Percentiles rank a stretch among this genome's conserved stretches.
These are phyloP conservation scores for Bucorvus abyssinicus DNA, from an alignment of 2,797 vertebrate genomes.

Conservation along the genomic window DNA sequence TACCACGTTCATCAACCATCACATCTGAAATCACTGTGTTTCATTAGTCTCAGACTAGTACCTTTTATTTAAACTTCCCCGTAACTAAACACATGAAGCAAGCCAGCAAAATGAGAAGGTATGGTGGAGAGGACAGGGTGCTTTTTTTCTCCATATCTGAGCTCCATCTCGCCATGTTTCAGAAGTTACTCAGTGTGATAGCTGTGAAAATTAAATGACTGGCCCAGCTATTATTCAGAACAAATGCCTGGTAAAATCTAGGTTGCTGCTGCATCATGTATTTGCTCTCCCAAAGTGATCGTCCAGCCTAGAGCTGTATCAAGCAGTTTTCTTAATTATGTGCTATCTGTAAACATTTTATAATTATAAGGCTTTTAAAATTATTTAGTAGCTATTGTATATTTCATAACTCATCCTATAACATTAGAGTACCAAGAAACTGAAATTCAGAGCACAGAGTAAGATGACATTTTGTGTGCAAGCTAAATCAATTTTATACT, in stretches of 20 bases:
- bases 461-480: conserved; percentile 1
- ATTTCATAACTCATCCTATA: conserved; percentile 17
- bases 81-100: neutral
- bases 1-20: neutral
- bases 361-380: conserved; percentile 45
- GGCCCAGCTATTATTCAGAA: neutral
- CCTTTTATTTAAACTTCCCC: neutral
- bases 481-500: conserved; percentile 16
- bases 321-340: conserved; percentile 47
- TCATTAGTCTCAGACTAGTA: neutral
- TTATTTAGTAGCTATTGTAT: conserved; percentile 13
- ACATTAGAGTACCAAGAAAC: conserved; percentile 26
- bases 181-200: neutral
- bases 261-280: neutral
- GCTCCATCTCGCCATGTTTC: neutral
- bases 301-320: conserved; percentile 32
- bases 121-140: neutral
- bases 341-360: conserved; percentile 40
- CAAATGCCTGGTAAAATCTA: neutral
- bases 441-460: neutral
- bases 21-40: neutral
- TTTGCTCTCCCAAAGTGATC: neutral
- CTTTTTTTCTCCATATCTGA: neutral
- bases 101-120: neutral
- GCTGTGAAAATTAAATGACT: conserved; percentile 20